These are phyloP conservation scores for Bucco capensis DNA, from an alignment of 2,113 vertebrate genomes.

Conservation along the genomic window DNA sequence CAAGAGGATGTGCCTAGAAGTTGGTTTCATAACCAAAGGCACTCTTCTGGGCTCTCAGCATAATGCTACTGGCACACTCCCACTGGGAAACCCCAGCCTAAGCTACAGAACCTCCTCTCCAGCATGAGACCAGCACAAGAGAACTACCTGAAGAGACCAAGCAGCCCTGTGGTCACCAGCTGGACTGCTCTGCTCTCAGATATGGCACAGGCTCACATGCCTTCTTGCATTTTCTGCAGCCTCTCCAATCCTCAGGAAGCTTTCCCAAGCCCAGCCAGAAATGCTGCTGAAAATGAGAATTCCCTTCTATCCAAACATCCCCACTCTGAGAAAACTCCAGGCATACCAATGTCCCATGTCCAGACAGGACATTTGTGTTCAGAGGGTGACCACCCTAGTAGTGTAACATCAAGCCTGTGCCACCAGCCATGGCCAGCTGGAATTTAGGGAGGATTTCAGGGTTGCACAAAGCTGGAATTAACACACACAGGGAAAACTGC, in stretches of 20 bases:
- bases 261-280: background rate
- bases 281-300: background rate
- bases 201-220: background rate
- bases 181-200: background rate
- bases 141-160: background rate
- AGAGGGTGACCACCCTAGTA: background rate
- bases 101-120: background rate
- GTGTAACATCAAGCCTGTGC: fast-evolving
- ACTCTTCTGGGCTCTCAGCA: fast-evolving
- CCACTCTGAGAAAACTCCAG: background rate
- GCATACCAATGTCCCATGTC: fast-evolving
- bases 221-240: background rate
- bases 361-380: fast-evolving
- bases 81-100: background rate
- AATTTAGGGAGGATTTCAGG: background rate
- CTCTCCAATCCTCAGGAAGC: background rate
- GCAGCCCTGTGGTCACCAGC: background rate
- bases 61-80: fast-evolving
- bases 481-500: background rate
- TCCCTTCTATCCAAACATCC: background rate
- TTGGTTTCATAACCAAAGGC: background rate
- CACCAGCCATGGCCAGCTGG: background rate
- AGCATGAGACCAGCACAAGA: background rate
- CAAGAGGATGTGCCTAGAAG: background rate
- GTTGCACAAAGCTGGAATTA: background rate